Conservation (phyloP, 1,140 invertebrate genomes). For the Ctenoplectra terminalis region DNA sequence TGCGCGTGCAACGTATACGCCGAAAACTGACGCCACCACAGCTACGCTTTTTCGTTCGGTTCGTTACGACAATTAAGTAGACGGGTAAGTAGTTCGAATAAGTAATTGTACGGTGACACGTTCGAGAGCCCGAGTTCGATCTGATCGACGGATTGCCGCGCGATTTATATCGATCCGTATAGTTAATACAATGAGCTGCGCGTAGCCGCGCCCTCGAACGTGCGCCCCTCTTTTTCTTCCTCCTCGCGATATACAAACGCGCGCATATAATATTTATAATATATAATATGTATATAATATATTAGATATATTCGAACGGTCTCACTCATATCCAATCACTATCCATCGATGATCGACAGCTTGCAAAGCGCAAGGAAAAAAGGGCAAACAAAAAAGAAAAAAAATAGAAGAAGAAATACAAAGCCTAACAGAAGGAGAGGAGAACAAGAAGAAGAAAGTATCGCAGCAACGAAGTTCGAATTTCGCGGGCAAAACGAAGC, state of each 20-base stretch:
- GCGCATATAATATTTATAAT: slow-evolving; percentile 63
- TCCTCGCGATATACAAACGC: slow-evolving; percentile 73
- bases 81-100: slow-evolving; percentile 74
- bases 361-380: slow-evolving; percentile 1
- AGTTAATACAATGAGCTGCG: slow-evolving; percentile 14
- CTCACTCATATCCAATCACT: slow-evolving; percentile 81
- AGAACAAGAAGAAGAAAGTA: background rate
- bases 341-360: slow-evolving; percentile 68
- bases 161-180: background rate
- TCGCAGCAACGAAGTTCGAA: background rate
- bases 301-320: slow-evolving; percentile 78
- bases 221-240: background rate
- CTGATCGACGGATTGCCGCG: background rate
- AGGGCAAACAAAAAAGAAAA: background rate
- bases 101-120: slow-evolving; percentile 64
- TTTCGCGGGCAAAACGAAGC: background rate
- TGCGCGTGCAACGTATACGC: slow-evolving; percentile 2
- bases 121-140: slow-evolving; percentile 11
- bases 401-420: background rate
- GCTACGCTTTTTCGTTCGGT: slow-evolving; percentile 42
- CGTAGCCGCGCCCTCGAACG: slow-evolving; percentile 33
- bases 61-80: slow-evolving; percentile 73
- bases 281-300: slow-evolving; percentile 73
- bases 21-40: background rate
- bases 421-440: background rate